Base-by-base conservation (phyloP, 2,113 vertebrate species). In the Epinephelus fuscoguttatus region DNA sequence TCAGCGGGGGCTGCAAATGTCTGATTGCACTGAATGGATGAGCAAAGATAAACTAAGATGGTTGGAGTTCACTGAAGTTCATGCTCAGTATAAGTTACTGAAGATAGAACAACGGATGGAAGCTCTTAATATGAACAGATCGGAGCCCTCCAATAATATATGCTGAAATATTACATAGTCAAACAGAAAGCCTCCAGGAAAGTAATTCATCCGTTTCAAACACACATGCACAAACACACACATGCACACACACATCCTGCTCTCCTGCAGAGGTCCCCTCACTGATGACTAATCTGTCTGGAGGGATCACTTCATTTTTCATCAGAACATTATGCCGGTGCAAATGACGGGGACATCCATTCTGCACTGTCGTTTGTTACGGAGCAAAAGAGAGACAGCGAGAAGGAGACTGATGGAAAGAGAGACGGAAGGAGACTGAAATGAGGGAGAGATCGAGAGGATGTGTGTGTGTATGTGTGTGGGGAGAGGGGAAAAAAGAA, bases 291-390 rank as follows among this genome's bases (percentile, higher is more conserved):
- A 91, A 93, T 94, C 92, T 86, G 91, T 84, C 88, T 89, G 75
- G 83, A 91, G 82, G 83, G 88, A 88, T 90, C 88, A 90, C 88
- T 93, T 93, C 92, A 93, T 95, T 93, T 94, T 90, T 95, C 93
- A 92, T 92, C 91, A 81, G 86, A 80, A 92, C 86, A 91, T 94
- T 94, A 90, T 78, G 57, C 80, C 53, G 53, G 78, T 37, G 76
- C 89, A 93, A 93, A 94, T 88, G 92, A 93, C 90, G 84, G 88
- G 88, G 82, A 88, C 93, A 89, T 94, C 89, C 85, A 93, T 94
- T 92, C 77, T 77, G 82, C 84, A 40, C 81, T 71, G 86, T 86
- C 68, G 21, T 92, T 92, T 91, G 88, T 81, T 85, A 90, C 70
- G 25, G 73, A 66, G 83, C 14, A 3, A 56, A 80, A 67, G 60